Base-by-base conservation (phyloP, 2,888 invertebrate species). In the Lycaena phlaeas region DNA sequence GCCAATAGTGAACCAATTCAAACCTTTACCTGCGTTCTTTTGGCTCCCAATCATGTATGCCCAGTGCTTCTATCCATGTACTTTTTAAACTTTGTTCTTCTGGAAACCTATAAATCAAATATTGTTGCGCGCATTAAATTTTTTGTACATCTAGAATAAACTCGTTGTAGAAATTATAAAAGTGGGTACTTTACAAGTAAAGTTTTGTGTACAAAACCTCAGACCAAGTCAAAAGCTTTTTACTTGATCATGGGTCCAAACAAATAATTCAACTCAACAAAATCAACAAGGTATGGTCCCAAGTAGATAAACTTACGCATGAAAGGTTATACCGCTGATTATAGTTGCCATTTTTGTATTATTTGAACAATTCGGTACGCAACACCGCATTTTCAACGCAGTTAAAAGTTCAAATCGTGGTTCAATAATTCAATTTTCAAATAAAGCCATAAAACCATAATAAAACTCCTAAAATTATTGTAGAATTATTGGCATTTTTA, bases 311-410 rank as follows among this genome's bases (percentile, higher is more conserved):
- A 70, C 75, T 64, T 60, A 77, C 77, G 68, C 46, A 44, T 78
- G 77, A 59, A 77, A 78, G 1, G 74, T 74, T 29, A 77, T 68
- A 45, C 72, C 76, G 54, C 71, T 57, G 42, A 58, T 57, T 57
- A 71, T 76, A 1, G 63, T 62, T 3, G 58, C 64, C 40, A 49
- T 57, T 41, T 64, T 68, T 0, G 72, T 67, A 39, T 74, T 71
- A 46, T 70, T 75, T 2, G 28, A 52, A 50, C 77, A 77, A 45
- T 63, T 65, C 28, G 53, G 64, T 1, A 75, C 75, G 49, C 72
- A 64, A 50, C 77, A 77, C 59, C 68, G 54, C 77, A 77, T 77
- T 48, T 51, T 55, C 10, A 40, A 11, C 7, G 18, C 34, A 11
- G 18, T n/a, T n/a, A n/a, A n/a, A n/a, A n/a, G n/a, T n/a, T n/a